A percentile compares a stretch with the other conserved stretches of the same genome.
Evolutionary conservation across 2,113 vertebrate genomes (phyloP).

Genomic region (Salvelinus alpinus): DNA sequence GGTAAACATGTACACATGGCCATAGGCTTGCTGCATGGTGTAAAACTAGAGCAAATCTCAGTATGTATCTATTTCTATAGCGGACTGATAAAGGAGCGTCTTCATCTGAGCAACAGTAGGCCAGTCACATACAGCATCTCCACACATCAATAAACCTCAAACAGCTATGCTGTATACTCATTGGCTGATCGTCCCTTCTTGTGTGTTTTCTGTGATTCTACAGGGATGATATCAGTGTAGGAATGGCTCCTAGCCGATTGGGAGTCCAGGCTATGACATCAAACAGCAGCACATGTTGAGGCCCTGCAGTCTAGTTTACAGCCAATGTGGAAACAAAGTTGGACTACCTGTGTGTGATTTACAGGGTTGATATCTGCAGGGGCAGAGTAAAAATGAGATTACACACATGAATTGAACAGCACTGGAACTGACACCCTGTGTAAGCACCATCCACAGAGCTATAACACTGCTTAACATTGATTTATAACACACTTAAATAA

Average conservation of each 20-base stretch:
- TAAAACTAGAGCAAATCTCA: not conserved
- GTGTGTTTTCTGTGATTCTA: not conserved
- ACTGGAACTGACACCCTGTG: conserved; percentile 45
- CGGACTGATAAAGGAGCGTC: no score
- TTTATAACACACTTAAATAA: conserved; percentile 51
- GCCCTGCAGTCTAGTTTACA: conserved; percentile 34
- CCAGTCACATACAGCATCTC: no score
- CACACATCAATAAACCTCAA: no score
- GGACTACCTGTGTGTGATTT: conserved; percentile 52
- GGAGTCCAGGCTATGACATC: not conserved
- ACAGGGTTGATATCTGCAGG: conserved; percentile 50
- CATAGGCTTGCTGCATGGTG: not conserved
- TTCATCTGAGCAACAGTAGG: no score
- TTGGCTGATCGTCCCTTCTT: not conserved
- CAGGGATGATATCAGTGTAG: conserved; percentile 5
- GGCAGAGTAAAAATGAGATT: conserved; percentile 56
- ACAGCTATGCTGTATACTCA: not conserved
- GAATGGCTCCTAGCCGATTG: conserved; percentile 6
- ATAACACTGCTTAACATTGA: conserved; percentile 48
- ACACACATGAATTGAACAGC: conserved; percentile 49
- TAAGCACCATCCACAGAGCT: conserved; percentile 58
- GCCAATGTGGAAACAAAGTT: conserved; percentile 39
- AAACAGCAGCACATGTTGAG: conserved; percentile 18
- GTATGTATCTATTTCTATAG: no score
- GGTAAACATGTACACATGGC: not conserved